Evolutionary conservation across 2,797 vertebrate species (phyloP), one percentile per base, ranked within the genome.

Genomic region (Galaxias olidus): DNA sequence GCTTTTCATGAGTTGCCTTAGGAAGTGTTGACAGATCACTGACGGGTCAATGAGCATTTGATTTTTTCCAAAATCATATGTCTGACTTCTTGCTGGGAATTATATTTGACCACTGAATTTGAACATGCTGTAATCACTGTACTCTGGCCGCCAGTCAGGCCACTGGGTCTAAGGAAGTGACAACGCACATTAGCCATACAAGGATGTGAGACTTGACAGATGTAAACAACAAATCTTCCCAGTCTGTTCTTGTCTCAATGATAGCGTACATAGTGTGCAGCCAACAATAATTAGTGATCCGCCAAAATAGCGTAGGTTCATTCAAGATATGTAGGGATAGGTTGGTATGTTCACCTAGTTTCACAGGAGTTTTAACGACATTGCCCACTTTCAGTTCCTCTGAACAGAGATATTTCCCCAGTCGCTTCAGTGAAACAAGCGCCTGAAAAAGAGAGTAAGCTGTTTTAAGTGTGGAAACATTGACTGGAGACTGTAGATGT

Each of bases 321-420:
- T n/a, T n/a, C n/a, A n/a, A n/a, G n/a, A n/a, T n/a, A n/a, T n/a
- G n/a, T n/a, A n/a, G n/a, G n/a, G n/a, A n/a, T n/a, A n/a, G n/a
- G 57, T 45, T 43, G 9, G 47, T 19, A 10, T 3, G 10, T 43
- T n/a, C n/a, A n/a, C n/a, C n/a, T n/a, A n/a, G n/a, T n/a, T n/a
- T n/a, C n/a, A n/a, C n/a, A n/a, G n/a, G n/a, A n/a, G n/a, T n/a
- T n/a, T n/a, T n/a, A n/a, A n/a, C n/a, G n/a, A 91, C 87, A 0
- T 78, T 86, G 10, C 84, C 80, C 0, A 68, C 71, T 45, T 90
- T 93, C 61, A 96, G 82, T 79, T 99, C 96, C 63, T 96, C 95
- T 60, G 96, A 89, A 73, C 78, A 92, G 65, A 99, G 94, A 81
- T 97, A 98, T 80, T 94, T 89, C 19, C 91, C 93, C 57, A 99